Conservation (phyloP, 92 coral and sea anemone species). For the Paragorgia papillata region DNA sequence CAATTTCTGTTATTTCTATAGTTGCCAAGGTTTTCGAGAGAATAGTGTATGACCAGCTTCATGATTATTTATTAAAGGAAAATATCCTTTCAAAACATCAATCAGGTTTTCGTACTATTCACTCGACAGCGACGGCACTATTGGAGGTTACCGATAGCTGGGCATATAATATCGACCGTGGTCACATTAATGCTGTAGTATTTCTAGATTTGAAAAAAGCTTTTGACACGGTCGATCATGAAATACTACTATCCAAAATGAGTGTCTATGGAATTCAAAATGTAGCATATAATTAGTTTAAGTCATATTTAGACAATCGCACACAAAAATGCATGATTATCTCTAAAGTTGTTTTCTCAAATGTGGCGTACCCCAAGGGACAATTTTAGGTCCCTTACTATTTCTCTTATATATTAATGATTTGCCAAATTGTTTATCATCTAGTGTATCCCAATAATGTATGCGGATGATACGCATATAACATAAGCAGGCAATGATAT, state of each 20-base stretch:
- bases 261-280: conserved; percentile 11
- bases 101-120: too few relatives aligned
- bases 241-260: conserved; percentile 49
- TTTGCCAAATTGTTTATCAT: too few relatives aligned
- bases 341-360: conserved; percentile 24
- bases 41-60: conserved; percentile 14
- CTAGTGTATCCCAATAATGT: conserved; percentile 27
- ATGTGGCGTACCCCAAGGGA: conserved; percentile 56
- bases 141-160: conserved; percentile 50
- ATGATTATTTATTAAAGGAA: background rate
- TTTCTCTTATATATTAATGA: conserved; percentile 43
- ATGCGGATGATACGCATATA: conserved; percentile 53
- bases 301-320: too few relatives aligned
- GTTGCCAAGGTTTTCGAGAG: conserved; percentile 14
- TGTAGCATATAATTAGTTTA: too few relatives aligned
- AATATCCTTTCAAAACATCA: too few relatives aligned
- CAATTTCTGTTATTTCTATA: conserved; percentile 8
- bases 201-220: too few relatives aligned
- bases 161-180: conserved; percentile 57
- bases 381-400: conserved; percentile 45
- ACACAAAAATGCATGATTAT: conserved; percentile 47
- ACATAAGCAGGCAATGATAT: conserved; percentile 46
- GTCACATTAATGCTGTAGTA: conserved; percentile 52
- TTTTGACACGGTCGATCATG: too few relatives aligned
- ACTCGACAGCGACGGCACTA: conserved; percentile 53